A percentile compares a stretch with the other conserved stretches of the same genome.
These are phyloP conservation scores for Sebastes cheni DNA, from an alignment of 2,797 vertebrate genomes.

Conservation along the genomic window DNA sequence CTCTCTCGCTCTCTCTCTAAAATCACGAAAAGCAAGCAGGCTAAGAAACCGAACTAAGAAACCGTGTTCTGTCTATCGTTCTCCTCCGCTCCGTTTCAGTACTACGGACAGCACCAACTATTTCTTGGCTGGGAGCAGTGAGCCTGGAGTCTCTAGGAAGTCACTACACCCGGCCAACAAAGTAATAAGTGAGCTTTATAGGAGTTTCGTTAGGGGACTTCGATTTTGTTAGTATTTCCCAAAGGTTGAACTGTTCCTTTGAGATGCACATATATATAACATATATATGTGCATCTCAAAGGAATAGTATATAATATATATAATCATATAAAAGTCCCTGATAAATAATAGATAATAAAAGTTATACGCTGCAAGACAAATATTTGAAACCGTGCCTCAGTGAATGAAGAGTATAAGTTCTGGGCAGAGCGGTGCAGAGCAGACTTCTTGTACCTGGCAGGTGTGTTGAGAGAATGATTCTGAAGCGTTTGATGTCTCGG, in stretches of 20 bases:
- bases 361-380: background rate
- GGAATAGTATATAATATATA: too few relatives aligned
- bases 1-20: too few relatives aligned
- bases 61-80: background rate
- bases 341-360: too few relatives aligned
- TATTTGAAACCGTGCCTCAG: background rate
- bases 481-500: slow-evolving; percentile 60
- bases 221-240: background rate
- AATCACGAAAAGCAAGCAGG: too few relatives aligned
- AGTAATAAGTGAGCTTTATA: background rate
- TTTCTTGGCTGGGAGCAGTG: background rate
- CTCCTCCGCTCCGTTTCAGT: background rate
- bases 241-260: background rate
- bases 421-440: background rate
- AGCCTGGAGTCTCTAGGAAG: background rate
- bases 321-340: background rate
- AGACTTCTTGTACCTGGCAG: slow-evolving; percentile 44
- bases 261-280: background rate
- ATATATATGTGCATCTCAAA: too few relatives aligned
- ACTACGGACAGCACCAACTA: background rate
- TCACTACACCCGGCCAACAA: background rate
- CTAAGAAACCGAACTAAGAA: background rate
- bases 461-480: slow-evolving; percentile 58
- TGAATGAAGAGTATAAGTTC: slow-evolving; percentile 22
- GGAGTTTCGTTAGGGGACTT: background rate